phyloP scores from a whole-genome alignment of 1,140 invertebrate genomes.

The Tetranychus cinnabarinus region DNA sequence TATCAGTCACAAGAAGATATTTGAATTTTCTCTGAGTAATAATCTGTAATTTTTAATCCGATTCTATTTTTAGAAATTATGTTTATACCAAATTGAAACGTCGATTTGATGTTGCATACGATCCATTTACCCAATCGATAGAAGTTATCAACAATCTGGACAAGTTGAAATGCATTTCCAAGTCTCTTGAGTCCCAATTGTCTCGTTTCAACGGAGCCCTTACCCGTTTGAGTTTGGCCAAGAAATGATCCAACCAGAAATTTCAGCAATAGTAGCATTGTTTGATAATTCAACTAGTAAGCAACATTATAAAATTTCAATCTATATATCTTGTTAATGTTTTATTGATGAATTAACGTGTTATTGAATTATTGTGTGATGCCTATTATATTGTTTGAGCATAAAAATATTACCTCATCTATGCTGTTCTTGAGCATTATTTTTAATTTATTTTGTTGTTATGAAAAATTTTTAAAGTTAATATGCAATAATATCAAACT shows the following conservation, averaged over 20 bases:
- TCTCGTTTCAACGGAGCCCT: slow-evolving; percentile 57
- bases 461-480: too few species aligned
- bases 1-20: not conserved
- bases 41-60: not conserved
- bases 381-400: too few species aligned
- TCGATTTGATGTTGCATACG: slow-evolving; percentile 80
- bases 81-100: slow-evolving; percentile 50
- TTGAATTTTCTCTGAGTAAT: not conserved
- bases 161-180: slow-evolving; percentile 33
- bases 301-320: too few species aligned
- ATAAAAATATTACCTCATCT: too few species aligned
- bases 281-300: too few species aligned
- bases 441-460: too few species aligned
- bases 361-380: too few species aligned
- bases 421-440: too few species aligned
- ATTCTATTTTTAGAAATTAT: slow-evolving; percentile 37
- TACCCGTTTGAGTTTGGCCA: slow-evolving; percentile 35
- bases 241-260: not conserved
- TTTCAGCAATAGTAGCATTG: too few species aligned
- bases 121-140: slow-evolving; percentile 79
- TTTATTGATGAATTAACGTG: too few species aligned
- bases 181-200: slow-evolving; percentile 48
- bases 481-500: too few species aligned
- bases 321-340: too few species aligned
- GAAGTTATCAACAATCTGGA: slow-evolving; percentile 68